A percentile compares a stretch with the other conserved stretches of the same genome.
These are phyloP conservation scores for Caenorhabditis japonica DNA, from an alignment of 2,888 invertebrate genomes.

Conservation along the genomic window DNA sequence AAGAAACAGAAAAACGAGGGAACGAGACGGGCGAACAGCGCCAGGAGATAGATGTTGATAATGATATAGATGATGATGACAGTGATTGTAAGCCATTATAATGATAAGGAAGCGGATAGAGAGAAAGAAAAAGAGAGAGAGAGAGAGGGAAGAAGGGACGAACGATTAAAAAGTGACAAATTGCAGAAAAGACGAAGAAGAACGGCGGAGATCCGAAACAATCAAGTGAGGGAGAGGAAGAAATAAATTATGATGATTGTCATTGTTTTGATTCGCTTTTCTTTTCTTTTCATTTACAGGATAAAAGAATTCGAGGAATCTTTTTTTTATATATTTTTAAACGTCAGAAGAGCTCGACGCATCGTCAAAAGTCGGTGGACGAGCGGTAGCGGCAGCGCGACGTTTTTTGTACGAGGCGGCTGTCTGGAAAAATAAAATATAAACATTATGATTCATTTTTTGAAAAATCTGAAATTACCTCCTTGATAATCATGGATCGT, in stretches of 20 bases:
- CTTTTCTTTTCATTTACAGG: neutral
- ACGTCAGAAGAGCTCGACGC: slow-evolving; percentile 15
- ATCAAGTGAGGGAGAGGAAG: neutral
- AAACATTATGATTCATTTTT: neutral
- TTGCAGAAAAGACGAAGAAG: slow-evolving; percentile 13
- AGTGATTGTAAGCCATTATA: slow-evolving; percentile 32
- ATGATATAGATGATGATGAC: slow-evolving; percentile 17
- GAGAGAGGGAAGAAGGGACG: slow-evolving; percentile 6
- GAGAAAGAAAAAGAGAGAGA: slow-evolving; percentile 15
- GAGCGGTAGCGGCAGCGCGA: neutral
- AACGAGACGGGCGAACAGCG: slow-evolving; percentile 2
- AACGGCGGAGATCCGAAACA: neutral
- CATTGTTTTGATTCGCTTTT: too few relatives aligned
- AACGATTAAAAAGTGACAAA: slow-evolving; percentile 3
- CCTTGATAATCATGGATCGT: slow-evolving; percentile 59
- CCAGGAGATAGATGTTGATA: too few relatives aligned
- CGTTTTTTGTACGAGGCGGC: slow-evolving; percentile 15
- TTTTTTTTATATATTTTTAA: neutral
- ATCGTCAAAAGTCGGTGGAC: slow-evolving; percentile 18
- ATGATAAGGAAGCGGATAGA: slow-evolving; percentile 11
- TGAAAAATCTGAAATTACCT: slow-evolving; percentile 28
- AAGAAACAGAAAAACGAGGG: neutral
- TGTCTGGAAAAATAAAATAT: slow-evolving; percentile 16
- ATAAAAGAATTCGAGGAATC: neutral
- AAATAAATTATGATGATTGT: slow-evolving; percentile 1